These are phyloP conservation scores for Furcifer pardalis DNA, from an alignment of 2,797 vertebrate species.

Conservation along the genomic window DNA sequence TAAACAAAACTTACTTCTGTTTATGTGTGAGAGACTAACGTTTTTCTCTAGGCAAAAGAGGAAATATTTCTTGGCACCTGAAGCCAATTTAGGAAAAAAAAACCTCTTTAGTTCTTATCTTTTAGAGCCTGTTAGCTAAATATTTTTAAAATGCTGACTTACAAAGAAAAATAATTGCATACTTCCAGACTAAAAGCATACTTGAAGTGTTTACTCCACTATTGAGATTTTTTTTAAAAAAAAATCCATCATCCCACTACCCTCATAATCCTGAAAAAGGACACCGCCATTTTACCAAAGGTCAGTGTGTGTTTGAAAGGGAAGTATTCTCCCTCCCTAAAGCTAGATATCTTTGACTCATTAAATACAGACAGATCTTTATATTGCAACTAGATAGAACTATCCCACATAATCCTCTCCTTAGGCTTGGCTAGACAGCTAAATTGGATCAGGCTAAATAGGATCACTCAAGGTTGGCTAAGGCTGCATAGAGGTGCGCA, in stretches of 20 bases:
- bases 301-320: background rate
- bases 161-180: background rate
- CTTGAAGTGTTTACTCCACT: background rate
- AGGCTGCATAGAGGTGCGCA: too few relatives aligned
- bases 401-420: too few relatives aligned
- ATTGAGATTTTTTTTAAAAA: background rate
- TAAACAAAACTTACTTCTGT: background rate
- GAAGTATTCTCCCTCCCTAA: background rate
- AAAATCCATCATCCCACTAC: background rate
- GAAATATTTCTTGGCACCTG: background rate
- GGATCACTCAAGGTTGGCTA: too few relatives aligned
- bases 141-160: background rate
- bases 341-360: too few relatives aligned
- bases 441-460: too few relatives aligned
- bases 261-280: background rate
- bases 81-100: background rate
- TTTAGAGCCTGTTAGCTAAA: background rate
- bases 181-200: constrained; percentile 12
- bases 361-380: too few relatives aligned
- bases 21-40: background rate
- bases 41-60: background rate
- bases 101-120: background rate
- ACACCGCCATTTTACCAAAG: background rate
- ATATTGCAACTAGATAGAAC: too few relatives aligned
- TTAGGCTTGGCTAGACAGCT: too few relatives aligned